Evolutionary conservation across 1,140 invertebrate species (phyloP).

Genomic region (Matsumurasca onukii): DNA sequence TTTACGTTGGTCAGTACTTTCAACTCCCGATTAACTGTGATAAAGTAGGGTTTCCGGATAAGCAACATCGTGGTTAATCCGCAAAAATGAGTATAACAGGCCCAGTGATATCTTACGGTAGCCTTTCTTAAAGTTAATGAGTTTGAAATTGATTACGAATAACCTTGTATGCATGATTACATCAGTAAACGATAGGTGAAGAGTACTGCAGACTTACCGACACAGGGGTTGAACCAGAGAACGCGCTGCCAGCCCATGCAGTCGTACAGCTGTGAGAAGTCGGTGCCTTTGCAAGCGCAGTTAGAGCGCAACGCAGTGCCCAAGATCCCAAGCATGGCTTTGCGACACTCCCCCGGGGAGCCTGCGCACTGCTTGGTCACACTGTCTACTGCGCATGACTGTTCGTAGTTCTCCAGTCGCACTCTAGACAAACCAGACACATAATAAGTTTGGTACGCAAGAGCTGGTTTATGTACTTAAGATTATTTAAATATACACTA

Average conservation of each 20-base stretch:
- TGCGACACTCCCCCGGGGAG: slow-evolving; percentile 71
- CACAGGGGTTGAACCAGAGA: slow-evolving; percentile 90
- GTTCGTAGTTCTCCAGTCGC: slow-evolving; percentile 82
- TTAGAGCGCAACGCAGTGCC: slow-evolving; percentile 80
- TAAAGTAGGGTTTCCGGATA: too few species aligned
- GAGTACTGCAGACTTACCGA: slow-evolving; percentile 81
- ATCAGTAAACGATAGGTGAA: too few species aligned
- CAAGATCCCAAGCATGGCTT: slow-evolving; percentile 79
- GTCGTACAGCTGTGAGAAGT: slow-evolving; percentile 77
- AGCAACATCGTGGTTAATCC: too few species aligned
- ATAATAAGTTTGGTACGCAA: not conserved
- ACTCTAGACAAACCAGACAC: slow-evolving; percentile 55
- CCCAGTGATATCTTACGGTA: too few species aligned
- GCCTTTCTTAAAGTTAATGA: too few species aligned
- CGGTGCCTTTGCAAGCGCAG: slow-evolving; percentile 82
- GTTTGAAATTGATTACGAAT: too few species aligned
- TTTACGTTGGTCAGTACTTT: too few species aligned
- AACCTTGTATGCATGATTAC: too few species aligned
- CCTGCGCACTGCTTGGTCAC: slow-evolving; percentile 88
- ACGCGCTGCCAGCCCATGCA: slow-evolving; percentile 87
- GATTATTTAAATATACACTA: too few species aligned
- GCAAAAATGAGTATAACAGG: too few species aligned
- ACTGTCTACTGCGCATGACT: slow-evolving; percentile 85
- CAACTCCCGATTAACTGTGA: too few species aligned
- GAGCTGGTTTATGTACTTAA: too few species aligned